These are phyloP conservation scores for Homarus americanus DNA, from an alignment of 1,140 invertebrate genomes.

Conservation along the genomic window DNA sequence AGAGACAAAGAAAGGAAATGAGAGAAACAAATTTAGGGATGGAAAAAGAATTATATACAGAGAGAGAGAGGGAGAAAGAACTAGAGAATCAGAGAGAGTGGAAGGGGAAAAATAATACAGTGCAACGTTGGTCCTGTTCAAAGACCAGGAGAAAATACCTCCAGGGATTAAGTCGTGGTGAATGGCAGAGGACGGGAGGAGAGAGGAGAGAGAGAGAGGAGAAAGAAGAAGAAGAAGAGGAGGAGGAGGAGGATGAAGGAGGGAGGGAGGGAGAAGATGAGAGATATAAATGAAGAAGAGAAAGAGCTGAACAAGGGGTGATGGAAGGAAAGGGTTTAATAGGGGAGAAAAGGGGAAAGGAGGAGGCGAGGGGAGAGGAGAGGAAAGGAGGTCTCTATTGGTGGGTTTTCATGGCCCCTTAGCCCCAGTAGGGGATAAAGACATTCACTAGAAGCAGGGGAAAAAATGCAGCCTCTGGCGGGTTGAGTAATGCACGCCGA, in stretches of 20 bases:
- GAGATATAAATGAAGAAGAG: no score
- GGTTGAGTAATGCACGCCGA: not conserved
- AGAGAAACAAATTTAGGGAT: no score
- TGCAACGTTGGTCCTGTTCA: not conserved
- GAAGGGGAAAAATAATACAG: not conserved
- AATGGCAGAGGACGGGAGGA: not conserved
- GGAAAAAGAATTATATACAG: no score
- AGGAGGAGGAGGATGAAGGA: not conserved
- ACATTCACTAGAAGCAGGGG: not conserved
- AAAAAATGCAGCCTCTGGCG: not conserved
- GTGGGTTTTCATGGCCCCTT: not conserved
- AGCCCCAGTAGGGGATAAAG: not conserved
- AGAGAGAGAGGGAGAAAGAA: no score
- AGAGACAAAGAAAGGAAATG: no score
- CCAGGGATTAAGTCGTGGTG: conserved; percentile 27
- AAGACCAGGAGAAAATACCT: conserved; percentile 35
- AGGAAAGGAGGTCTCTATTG: not conserved
- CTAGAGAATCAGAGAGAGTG: not conserved
- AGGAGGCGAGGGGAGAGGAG: not conserved
- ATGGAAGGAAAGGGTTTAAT: no score
- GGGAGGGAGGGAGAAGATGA: not conserved
- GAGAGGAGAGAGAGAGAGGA: not conserved
- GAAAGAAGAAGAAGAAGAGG: not conserved
- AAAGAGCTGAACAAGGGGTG: no score
- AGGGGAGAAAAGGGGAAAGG: no score